Evolutionary conservation across 2,113 vertebrate species (phyloP).

Genomic region (Chloebia gouldiae): DNA sequence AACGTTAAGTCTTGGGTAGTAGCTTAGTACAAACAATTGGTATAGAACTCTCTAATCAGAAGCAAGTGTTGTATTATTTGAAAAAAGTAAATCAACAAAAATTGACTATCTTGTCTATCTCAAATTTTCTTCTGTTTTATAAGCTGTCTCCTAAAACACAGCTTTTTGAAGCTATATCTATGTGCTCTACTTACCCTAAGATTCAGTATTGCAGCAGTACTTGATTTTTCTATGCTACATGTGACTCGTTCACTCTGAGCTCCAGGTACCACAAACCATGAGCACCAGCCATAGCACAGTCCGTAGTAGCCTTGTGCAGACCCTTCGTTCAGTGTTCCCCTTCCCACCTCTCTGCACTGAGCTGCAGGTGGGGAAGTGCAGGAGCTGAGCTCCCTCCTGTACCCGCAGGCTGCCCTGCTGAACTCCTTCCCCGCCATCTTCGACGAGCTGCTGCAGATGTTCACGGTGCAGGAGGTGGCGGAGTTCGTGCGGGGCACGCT

Average conservation of each 20-base stretch:
- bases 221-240: fast-evolving
- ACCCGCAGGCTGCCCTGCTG: conserved; percentile 86
- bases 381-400: background rate
- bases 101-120: background rate
- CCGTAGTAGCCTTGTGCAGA: background rate
- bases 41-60: background rate
- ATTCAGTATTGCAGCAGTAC: background rate
- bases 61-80: background rate
- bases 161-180: background rate
- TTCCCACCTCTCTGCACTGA: background rate
- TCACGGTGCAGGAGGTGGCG: conserved; percentile 93
- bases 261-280: background rate
- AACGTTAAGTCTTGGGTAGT: background rate
- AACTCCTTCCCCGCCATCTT: conserved; percentile 97
- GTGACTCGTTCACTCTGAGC: background rate
- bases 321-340: background rate
- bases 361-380: background rate
- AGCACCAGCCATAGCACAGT: fast-evolving
- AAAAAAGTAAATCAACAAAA: background rate
- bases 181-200: background rate
- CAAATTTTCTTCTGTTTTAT: background rate
- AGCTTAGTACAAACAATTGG: background rate
- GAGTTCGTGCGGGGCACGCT: conserved; percentile 94
- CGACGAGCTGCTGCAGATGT: conserved; percentile 97
- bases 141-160: background rate